These are phyloP conservation scores for Druon quercuslanigerum DNA, from an alignment of 1,140 invertebrate species.

Conservation along the genomic window DNA sequence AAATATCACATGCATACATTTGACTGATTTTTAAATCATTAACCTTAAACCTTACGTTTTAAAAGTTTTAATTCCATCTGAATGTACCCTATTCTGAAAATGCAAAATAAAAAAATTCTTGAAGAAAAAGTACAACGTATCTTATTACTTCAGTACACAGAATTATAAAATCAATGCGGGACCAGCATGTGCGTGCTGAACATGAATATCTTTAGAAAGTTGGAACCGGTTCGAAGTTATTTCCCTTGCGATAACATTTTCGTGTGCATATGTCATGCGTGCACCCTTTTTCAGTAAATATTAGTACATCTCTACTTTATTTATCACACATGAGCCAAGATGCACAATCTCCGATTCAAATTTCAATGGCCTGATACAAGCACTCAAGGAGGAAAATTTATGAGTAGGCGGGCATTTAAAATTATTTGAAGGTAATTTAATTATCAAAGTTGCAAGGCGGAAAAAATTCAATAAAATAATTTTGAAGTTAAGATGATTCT, in stretches of 20 bases:
- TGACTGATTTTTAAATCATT: too few relatives aligned
- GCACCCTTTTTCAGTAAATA: background rate
- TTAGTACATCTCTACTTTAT: background rate
- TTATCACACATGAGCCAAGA: constrained; percentile 25
- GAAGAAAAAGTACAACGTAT: background rate
- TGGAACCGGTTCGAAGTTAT: constrained; percentile 16
- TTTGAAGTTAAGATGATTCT: too few relatives aligned
- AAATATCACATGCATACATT: too few relatives aligned
- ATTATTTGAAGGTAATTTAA: background rate
- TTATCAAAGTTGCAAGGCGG: background rate
- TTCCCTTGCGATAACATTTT: constrained; percentile 28
- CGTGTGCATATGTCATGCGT: constrained; percentile 28
- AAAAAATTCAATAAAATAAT: background rate
- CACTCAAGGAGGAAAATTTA: background rate
- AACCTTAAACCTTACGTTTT: too few relatives aligned
- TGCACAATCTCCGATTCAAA: constrained; percentile 20
- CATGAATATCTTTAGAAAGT: constrained; percentile 7
- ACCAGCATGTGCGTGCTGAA: constrained; percentile 25
- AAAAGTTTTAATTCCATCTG: too few relatives aligned
- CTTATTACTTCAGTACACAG: background rate
- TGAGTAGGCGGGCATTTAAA: background rate
- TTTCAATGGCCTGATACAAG: constrained; percentile 6
- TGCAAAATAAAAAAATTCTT: too few relatives aligned
- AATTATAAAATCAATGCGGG: constrained; percentile 28
- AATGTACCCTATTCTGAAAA: too few relatives aligned